Evolutionary conservation across 2,797 vertebrate genomes (phyloP), one percentile per base, ranked within the genome.

Genomic region (Spinus olivaceus): DNA sequence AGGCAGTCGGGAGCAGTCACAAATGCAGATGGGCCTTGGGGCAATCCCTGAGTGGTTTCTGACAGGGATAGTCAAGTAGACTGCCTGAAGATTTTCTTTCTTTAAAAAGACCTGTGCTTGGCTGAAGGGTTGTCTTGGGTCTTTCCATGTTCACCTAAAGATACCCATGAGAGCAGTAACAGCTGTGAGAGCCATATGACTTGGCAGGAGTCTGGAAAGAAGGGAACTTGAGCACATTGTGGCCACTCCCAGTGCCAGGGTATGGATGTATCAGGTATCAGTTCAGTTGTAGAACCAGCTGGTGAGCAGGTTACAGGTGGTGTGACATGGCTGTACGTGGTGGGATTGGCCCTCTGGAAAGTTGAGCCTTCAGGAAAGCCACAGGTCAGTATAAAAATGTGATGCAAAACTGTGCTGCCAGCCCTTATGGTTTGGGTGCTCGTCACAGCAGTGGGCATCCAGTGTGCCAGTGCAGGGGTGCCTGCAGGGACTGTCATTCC

Each of bases 111-210:
- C 12, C 56, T 57, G 25, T 39, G 33, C 66, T 57, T 54, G 54
- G 53, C 81, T 86, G 78, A 51, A 60, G 39, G 16, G 8, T 8
- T 19, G 13, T 30, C n/a, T 44, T 66, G 16, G 42, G 16, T 47
- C 59, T 66, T 53, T 90, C 66, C 12, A 2, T 13, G 23, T 77
- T 56, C 7, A 2, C 23, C 60, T 41, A 3, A 33, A 10, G 17
- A n/a, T 51, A 12, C 60, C 33, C 30, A 2, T 5, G 5, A 10
- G 42, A 47, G 56, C 79, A 46, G 61, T 6, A 21, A 8, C n/a
- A 14, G 4, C 54, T 2, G 0, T 21, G 81, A 33, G 41, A 47
- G 51, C 57, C 7, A 0, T 0, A 4, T 4, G 44, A 16, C 14
- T 27, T 83, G 65, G 25, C 59, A 53, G 51, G 41, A 64, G 46